Percentiles rank a stretch among this genome's conserved stretches.
Evolutionary conservation across 1,140 invertebrate species (phyloP).

Genomic region (Cardiocondyla obscurior): DNA sequence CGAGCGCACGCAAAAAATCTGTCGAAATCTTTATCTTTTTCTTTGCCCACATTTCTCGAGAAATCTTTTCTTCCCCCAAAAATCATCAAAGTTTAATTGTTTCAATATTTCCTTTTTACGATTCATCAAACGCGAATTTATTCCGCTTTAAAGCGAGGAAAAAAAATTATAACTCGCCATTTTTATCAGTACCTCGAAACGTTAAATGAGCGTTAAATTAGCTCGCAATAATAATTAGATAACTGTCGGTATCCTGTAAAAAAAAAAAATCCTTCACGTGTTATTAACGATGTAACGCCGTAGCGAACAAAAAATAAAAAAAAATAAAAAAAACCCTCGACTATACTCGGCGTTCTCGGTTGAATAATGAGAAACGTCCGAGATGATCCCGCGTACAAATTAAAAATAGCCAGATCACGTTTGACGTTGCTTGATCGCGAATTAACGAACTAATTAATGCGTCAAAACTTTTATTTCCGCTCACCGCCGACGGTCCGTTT

Average conservation of each 20-base stretch:
- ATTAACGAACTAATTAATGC: background rate
- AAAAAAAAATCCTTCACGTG: too few species aligned
- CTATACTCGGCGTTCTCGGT: background rate
- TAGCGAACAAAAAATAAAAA: too few species aligned
- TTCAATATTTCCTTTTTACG: background rate
- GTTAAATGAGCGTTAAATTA: background rate
- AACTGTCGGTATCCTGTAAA: too few species aligned
- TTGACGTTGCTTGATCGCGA: background rate
- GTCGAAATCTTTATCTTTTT: too few species aligned
- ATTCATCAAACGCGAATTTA: background rate
- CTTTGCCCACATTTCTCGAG: too few species aligned
- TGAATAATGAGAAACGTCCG: background rate
- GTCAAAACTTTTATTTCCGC: constrained; percentile 1
- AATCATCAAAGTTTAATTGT: background rate
- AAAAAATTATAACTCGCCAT: too few species aligned
- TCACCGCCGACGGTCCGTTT: background rate
- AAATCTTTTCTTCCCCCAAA: background rate
- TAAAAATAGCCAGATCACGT: background rate
- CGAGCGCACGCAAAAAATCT: too few species aligned
- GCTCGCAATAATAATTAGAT: background rate
- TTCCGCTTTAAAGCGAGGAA: background rate
- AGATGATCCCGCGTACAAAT: too few species aligned
- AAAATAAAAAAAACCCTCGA: background rate
- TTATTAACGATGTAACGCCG: background rate
- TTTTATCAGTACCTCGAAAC: background rate